A percentile compares a stretch with the other conserved stretches of the same genome.
These are phyloP conservation scores for Beaufortia kweichowensis DNA, from an alignment of 2,113 vertebrate species.

Conservation along the genomic window DNA sequence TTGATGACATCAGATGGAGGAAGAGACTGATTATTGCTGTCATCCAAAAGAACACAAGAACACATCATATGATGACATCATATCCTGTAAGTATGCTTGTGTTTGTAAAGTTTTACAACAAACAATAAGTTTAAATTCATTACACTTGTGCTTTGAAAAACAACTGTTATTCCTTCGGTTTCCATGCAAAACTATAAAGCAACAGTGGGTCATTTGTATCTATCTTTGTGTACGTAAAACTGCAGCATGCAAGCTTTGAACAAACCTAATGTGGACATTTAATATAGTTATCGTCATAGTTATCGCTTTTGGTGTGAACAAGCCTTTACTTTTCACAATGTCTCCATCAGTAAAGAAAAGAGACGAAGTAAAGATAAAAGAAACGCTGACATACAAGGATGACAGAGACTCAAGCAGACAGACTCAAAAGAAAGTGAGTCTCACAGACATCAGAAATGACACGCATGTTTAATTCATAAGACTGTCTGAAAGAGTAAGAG, in stretches of 20 bases:
- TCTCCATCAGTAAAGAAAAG: background rate
- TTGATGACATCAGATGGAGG: conserved; percentile 8
- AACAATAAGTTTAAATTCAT: no score
- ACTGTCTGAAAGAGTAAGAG: conserved; percentile 11
- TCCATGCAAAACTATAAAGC: no score
- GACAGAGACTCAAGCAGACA: conserved; percentile 20
- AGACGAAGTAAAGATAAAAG: conserved; percentile 22
- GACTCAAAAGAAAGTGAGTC: conserved; percentile 8
- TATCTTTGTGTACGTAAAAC: no score
- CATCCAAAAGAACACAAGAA: conserved; percentile 18
- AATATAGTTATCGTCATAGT: no score
- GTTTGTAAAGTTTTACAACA: no score
- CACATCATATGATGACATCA: no score
- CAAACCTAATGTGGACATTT: no score
- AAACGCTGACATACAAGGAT: conserved; percentile 8
- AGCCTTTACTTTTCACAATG: background rate
- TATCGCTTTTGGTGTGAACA: background rate
- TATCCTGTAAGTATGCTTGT: no score
- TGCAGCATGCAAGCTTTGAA: no score
- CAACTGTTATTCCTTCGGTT: no score
- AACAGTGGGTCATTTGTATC: no score
- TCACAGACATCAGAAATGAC: conserved; percentile 47
- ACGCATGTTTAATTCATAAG: conserved; percentile 45
- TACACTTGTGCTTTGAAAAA: no score
- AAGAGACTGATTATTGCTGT: conserved; percentile 2